Evolutionary conservation across 2,888 invertebrate species (phyloP).

Genomic region (Polietes domitor): DNA sequence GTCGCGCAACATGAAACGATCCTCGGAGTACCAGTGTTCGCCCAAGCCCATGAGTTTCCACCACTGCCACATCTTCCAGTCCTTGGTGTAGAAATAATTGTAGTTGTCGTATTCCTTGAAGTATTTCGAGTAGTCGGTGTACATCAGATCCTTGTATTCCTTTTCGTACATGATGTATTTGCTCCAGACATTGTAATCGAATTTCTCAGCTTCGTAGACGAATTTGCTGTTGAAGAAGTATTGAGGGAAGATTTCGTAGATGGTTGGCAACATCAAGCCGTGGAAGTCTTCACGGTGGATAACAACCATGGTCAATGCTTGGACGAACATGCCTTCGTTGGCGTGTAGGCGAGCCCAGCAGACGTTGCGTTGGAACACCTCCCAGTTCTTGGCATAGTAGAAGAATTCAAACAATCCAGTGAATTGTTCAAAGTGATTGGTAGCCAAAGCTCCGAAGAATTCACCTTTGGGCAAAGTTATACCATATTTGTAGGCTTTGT

Average conservation of each 20-base stretch:
- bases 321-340: slow-evolving; percentile 89
- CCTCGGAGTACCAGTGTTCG: slow-evolving; percentile 73
- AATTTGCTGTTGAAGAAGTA: slow-evolving; percentile 88
- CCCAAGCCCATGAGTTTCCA: slow-evolving; percentile 76
- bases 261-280: slow-evolving; percentile 86
- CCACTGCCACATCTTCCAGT: slow-evolving; percentile 77
- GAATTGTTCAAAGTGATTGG: slow-evolving; percentile 82
- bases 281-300: slow-evolving; percentile 86
- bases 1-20: slow-evolving; percentile 74
- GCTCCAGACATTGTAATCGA: slow-evolving; percentile 78
- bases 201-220: slow-evolving; percentile 85
- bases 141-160: slow-evolving; percentile 80
- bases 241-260: slow-evolving; percentile 90
- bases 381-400: slow-evolving; percentile 86
- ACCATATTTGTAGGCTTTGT: slow-evolving; percentile 74
- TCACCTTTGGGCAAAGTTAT: slow-evolving; percentile 83
- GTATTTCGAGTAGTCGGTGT: slow-evolving; percentile 73
- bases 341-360: slow-evolving; percentile 85
- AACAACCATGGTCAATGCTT: slow-evolving; percentile 86
- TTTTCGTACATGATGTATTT: slow-evolving; percentile 77
- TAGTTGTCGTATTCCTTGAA: slow-evolving; percentile 68
- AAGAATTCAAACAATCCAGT: slow-evolving; percentile 85
- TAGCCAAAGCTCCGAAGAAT: slow-evolving; percentile 82
- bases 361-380: slow-evolving; percentile 86
- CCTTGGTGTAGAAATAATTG: slow-evolving; percentile 73